Evolutionary conservation across 2,113 vertebrate genomes (phyloP), one percentile per base, ranked within the genome.

Genomic region (Heteronetta atricapilla): DNA sequence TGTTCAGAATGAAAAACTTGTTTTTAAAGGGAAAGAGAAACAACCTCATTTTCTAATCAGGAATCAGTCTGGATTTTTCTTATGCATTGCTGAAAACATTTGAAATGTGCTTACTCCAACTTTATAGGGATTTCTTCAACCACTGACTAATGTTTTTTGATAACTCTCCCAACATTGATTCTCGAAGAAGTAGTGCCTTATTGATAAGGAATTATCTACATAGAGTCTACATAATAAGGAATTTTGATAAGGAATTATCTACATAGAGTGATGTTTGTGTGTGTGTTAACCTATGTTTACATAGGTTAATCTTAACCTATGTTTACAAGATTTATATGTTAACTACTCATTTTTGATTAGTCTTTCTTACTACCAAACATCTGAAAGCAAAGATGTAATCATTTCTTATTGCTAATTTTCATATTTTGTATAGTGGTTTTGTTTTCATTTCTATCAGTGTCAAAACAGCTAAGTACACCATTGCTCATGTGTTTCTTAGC

Each of bases 131-230:
- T 3, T 68, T 58, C 6, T 42, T 20, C 8, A 60, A 2, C 10
- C 50, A 28, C 6, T 64, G 11, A 13, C 10, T 72, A 44, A 50
- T n/a, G 5, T 68, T 76, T 72, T 11, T 26, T 64, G 8, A 22
- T 12, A 68, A 55, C 1, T 52, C 33, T 66, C 7, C 3, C 0
- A 14, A 20, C 3, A 40, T 46, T 76, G 44, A 12, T 78, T 59
- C 52, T 33, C 22, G 8, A 63, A 2, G 62, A 53, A 1, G 0
- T 1, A 55, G 6, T 40, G 72, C 6, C 2, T 19, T 48, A 19
- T 34, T 73, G 13, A 33, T n/a, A n/a, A n/a, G n/a, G n/a, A n/a
- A n/a, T n/a, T n/a, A n/a, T n/a, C n/a, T n/a, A n/a, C n/a, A n/a
- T n/a, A n/a, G n/a, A n/a, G n/a, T n/a, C n/a, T n/a, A n/a, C n/a